These are phyloP conservation scores for Pedetes capensis DNA, from an alignment of 2,113 vertebrate genomes.

Conservation along the genomic window DNA sequence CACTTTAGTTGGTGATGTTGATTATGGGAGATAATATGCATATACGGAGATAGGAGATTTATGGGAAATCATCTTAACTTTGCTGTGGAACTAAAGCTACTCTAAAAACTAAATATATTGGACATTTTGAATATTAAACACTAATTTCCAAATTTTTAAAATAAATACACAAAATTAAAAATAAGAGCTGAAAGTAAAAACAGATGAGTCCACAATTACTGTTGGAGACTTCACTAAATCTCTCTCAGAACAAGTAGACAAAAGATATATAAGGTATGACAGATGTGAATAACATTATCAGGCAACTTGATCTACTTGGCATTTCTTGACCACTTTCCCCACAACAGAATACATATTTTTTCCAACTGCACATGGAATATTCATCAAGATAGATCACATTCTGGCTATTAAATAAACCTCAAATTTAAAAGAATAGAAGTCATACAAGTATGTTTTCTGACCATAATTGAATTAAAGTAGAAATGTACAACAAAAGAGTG, in stretches of 20 bases:
- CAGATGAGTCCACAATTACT: not conserved
- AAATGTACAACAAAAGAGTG: not conserved
- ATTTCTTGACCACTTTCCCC: not conserved
- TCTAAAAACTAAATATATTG: no score
- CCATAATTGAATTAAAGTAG: not conserved
- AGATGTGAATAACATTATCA: not conserved
- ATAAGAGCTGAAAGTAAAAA: not conserved
- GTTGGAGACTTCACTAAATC: not conserved
- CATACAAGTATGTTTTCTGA: not conserved
- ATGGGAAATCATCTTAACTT: no score
- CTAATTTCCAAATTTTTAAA: no score
- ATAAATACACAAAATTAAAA: no score
- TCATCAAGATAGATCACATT: not conserved
- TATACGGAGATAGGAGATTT: no score
- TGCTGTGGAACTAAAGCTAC: no score
- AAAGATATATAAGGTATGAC: not conserved
- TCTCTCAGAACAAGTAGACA: not conserved
- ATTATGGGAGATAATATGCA: no score
- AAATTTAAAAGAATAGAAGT: not conserved
- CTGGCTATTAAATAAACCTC: not conserved
- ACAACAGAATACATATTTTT: not conserved
- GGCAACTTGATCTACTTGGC: not conserved
- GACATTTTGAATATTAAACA: no score
- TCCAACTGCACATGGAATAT: not conserved
- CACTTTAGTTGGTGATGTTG: not conserved